Percentiles rank a stretch among this genome's conserved stretches.
Conservation (phyloP, 2,113 vertebrate species). For the Centropristis striata region DNA sequence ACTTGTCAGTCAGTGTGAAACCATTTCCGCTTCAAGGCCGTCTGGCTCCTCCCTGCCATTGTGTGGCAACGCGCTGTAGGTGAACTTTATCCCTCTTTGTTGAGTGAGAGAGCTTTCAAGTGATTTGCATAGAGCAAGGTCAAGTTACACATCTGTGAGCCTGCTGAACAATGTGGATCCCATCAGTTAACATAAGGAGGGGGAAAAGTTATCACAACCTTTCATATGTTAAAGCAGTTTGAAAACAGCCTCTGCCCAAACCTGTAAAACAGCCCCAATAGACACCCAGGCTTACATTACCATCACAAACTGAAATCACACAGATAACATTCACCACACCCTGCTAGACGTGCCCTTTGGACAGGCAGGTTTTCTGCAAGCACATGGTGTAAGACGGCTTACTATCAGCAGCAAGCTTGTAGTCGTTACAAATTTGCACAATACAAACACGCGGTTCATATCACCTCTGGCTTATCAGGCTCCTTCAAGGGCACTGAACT, state of each 20-base stretch:
- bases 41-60: slow-evolving; percentile 77
- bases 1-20: slow-evolving; percentile 74
- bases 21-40: slow-evolving; percentile 78
- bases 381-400: slow-evolving; percentile 53
- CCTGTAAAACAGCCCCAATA: slow-evolving; percentile 50
- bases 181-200: slow-evolving; percentile 29
- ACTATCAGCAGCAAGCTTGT: slow-evolving; percentile 52
- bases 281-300: slow-evolving; percentile 31
- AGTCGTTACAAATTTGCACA: slow-evolving; percentile 74
- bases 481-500: slow-evolving; percentile 80
- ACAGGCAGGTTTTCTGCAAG: slow-evolving; percentile 54
- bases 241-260: slow-evolving; percentile 48
- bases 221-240: slow-evolving; percentile 51
- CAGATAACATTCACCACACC: slow-evolving; percentile 60
- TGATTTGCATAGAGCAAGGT: slow-evolving; percentile 75
- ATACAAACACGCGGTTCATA: slow-evolving; percentile 66
- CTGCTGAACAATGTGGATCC: slow-evolving; percentile 58
- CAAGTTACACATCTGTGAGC: slow-evolving; percentile 72
- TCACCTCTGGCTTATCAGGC: slow-evolving; percentile 76
- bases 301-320: slow-evolving; percentile 51
- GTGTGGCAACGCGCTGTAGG: slow-evolving; percentile 65
- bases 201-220: slow-evolving; percentile 30
- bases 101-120: slow-evolving; percentile 50
- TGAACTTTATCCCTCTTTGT: slow-evolving; percentile 79
- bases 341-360: slow-evolving; percentile 62